Conservation (phyloP, 2,113 vertebrate genomes). For the Pristiophorus japonicus region DNA sequence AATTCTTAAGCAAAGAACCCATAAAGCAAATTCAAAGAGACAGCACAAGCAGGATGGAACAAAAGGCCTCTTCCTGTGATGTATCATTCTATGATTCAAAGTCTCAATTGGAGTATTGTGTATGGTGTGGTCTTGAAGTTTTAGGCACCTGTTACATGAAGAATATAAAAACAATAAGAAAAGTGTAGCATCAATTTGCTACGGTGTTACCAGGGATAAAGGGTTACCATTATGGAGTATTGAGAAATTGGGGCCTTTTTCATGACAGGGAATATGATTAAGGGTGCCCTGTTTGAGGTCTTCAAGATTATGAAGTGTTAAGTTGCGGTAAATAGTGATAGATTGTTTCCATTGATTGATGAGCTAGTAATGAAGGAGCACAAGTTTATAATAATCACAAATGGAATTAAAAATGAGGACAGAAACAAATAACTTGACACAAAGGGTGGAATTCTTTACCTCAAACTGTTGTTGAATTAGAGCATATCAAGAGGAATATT, state of each 20-base stretch:
- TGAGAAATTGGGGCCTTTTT: background rate
- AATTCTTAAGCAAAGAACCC: no score
- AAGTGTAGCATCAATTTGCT: background rate
- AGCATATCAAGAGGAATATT: no score
- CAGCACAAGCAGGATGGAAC: no score
- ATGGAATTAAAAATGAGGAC: background rate
- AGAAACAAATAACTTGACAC: background rate
- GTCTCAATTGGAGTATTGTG: background rate
- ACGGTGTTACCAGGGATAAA: background rate
- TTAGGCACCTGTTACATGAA: background rate
- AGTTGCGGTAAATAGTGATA: no score
- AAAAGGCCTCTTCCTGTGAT: no score
- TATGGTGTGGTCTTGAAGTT: no score
- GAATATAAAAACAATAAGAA: background rate
- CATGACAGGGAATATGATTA: background rate
- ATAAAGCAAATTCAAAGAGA: no score
- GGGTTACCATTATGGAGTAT: background rate
- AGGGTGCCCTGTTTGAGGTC: background rate
- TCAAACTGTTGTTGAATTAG: background rate
- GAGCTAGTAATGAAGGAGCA: no score
- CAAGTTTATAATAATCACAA: no score
- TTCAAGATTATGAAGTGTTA: no score
- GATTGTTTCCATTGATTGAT: no score
- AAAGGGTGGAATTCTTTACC: background rate
- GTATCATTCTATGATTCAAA: no score